A percentile compares a stretch with the other conserved stretches of the same genome.
Evolutionary conservation across 2,113 vertebrate genomes (phyloP).

Genomic region (Trematocara nigrifrons): DNA sequence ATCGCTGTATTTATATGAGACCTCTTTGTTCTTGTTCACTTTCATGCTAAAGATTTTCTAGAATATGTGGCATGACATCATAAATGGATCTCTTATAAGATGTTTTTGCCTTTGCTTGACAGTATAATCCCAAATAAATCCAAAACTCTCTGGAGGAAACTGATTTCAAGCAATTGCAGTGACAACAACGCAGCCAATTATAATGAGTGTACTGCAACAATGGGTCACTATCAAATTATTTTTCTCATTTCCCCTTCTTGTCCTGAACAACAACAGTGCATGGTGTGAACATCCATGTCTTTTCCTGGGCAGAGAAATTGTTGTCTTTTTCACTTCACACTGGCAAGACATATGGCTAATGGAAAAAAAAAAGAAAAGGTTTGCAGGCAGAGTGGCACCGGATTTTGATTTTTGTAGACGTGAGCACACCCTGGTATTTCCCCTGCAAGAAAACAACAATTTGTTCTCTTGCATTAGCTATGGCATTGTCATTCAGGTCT

Average conservation of each 20-base stretch:
- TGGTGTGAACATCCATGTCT: neutral
- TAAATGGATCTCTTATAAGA: neutral
- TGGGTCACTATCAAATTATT: conserved; percentile 35
- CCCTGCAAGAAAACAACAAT: conserved; percentile 4
- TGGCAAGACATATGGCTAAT: neutral
- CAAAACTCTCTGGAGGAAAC: conserved; percentile 34
- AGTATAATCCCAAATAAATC: conserved; percentile 10
- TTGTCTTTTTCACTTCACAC: neutral
- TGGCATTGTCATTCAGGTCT: conserved; percentile 3
- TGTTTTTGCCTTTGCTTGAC: conserved; percentile 2
- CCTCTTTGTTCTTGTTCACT: neutral
- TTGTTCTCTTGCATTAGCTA: conserved; percentile 14
- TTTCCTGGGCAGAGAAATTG: neutral
- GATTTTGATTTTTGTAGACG: neutral
- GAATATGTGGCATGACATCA: neutral
- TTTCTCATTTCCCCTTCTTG: conserved; percentile 34
- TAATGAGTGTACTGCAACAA: conserved; percentile 29
- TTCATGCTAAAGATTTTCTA: neutral
- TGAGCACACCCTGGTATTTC: conserved; percentile 4
- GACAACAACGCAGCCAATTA: conserved; percentile 41
- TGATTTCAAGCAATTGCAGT: conserved; percentile 46
- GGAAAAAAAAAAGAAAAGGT: neutral
- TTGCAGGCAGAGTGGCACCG: neutral
- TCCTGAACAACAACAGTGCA: neutral
- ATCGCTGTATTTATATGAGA: neutral